These are phyloP conservation scores for Psylliodes chrysocephalus DNA, from an alignment of 2,888 invertebrate genomes.

Conservation along the genomic window DNA sequence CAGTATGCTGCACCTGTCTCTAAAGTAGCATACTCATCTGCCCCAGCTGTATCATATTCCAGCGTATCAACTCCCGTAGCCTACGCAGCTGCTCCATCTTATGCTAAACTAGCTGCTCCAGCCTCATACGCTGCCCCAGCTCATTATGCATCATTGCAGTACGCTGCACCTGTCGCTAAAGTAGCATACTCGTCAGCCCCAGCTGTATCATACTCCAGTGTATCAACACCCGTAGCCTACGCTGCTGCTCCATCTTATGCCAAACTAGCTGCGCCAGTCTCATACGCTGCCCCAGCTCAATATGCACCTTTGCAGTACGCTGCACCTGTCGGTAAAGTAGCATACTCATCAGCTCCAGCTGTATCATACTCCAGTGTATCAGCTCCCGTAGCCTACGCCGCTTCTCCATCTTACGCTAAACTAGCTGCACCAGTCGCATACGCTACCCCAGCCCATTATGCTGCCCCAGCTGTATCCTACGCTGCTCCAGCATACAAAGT, in stretches of 20 bases:
- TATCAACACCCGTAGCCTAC: conserved; percentile 42
- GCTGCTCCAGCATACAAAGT: conserved; percentile 58
- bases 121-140: conserved; percentile 52
- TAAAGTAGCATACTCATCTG: conserved; percentile 50
- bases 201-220: conserved; percentile 58
- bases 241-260: conserved; percentile 44
- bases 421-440: no score
- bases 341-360: conserved; percentile 34
- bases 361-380: conserved; percentile 59
- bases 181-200: conserved; percentile 39
- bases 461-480: conserved; percentile 52
- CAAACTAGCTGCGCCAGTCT: conserved; percentile 45
- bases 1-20: conserved; percentile 49
- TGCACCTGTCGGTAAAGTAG: conserved; percentile 54
- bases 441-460: conserved; percentile 46
- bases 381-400: conserved; percentile 42
- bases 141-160: conserved; percentile 55
- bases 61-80: conserved; percentile 59
- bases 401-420: conserved; percentile 44
- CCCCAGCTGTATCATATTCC: conserved; percentile 56
- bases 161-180: conserved; percentile 57
- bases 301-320: conserved; percentile 59
- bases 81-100: conserved; percentile 59
- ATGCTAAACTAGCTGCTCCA: conserved; percentile 50
- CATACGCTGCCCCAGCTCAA: conserved; percentile 45